Evolutionary conservation across 2,797 vertebrate species (phyloP), one percentile per base, ranked within the genome.

Genomic region (Macropus fuliginosus): DNA sequence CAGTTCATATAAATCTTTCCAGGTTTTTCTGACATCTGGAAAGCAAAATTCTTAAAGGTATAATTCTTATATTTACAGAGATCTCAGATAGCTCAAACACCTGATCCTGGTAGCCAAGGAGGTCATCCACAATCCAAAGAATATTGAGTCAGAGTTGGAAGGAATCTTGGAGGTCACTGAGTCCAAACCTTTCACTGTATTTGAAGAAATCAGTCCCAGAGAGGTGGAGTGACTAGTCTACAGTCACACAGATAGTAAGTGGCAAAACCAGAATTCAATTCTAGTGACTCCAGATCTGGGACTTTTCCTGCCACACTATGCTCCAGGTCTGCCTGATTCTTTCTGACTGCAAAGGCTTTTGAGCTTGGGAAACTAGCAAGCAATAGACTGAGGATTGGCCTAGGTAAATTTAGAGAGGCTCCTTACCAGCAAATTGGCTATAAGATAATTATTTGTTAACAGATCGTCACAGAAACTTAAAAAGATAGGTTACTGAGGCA

Each of bases 401-500:
- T 24, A 81, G 18, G 40, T 81, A 81, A 81, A 12, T n/a, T 66
- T 34, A 16, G 66, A 40, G 66, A 81, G n/a, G 8, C n/a, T 10
- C n/a, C n/a, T 24, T 81, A 18, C 66, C 66, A 81, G 66, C 62
- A n/a, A 14, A 40, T 34, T 74, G 66, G 2, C n/a, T 21, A 46
- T 81, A n/a, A 81, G 55, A 9, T 74, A 91, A 93, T 96, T 55
- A 62, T 56, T 57, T 96, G 10, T 81, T 40, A n/a, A n/a, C 66
- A 2, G 5, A 21, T 40, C 18, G n/a, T 81, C 1, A 21, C 66
- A 81, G n/a, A 81, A 81, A 81, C 18, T 81, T 40, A 81, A 1
- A n/a, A 81, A 81, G n/a, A 40, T 24, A 81, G 66, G 18, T 0
- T 40, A 46, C n/a, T 81, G 18, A 81, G 66, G 18, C n/a, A 81